A percentile compares a stretch with the other conserved stretches of the same genome.
These are phyloP conservation scores for Euproctis similis DNA, from an alignment of 2,888 invertebrate species.

Conservation along the genomic window DNA sequence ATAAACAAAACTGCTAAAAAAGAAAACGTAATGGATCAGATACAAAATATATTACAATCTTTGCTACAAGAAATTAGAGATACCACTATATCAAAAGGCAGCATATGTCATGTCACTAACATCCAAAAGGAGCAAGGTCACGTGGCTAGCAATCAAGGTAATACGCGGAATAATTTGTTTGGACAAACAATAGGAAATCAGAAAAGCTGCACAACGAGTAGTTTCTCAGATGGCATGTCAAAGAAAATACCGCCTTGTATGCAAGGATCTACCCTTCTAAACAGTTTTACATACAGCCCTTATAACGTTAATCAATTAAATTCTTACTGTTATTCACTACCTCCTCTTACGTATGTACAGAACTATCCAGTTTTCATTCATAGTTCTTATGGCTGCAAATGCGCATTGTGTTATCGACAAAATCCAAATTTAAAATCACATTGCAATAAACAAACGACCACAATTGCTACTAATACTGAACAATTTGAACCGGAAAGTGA, in stretches of 20 bases:
- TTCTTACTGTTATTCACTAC: conserved; percentile 25
- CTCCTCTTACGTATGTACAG: conserved; percentile 35
- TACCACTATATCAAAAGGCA: conserved; percentile 27
- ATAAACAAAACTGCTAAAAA: conserved; percentile 35
- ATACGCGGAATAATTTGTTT: background rate
- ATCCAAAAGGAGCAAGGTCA: no score
- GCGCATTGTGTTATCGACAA: conserved; percentile 34
- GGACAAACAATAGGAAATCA: background rate
- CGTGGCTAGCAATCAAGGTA: background rate
- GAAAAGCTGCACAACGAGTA: background rate
- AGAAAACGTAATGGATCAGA: conserved; percentile 51
- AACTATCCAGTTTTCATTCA: conserved; percentile 52
- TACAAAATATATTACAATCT: conserved; percentile 53
- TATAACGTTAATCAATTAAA: conserved; percentile 34
- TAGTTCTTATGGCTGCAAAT: conserved; percentile 32
- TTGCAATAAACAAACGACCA: conserved; percentile 20
- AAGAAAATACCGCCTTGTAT: conserved; percentile 9
- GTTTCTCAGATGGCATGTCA: background rate
- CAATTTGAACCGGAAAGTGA: conserved; percentile 12
- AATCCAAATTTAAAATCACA: conserved; percentile 16
- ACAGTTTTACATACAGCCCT: conserved; percentile 47
- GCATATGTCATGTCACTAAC: no score
- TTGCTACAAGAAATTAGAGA: conserved; percentile 58
- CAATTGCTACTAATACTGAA: conserved; percentile 48
- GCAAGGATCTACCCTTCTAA: conserved; percentile 38